phyloP scores from a whole-genome alignment of 2,113 vertebrate genomes.

The Chaetorhynchus papuensis region DNA sequence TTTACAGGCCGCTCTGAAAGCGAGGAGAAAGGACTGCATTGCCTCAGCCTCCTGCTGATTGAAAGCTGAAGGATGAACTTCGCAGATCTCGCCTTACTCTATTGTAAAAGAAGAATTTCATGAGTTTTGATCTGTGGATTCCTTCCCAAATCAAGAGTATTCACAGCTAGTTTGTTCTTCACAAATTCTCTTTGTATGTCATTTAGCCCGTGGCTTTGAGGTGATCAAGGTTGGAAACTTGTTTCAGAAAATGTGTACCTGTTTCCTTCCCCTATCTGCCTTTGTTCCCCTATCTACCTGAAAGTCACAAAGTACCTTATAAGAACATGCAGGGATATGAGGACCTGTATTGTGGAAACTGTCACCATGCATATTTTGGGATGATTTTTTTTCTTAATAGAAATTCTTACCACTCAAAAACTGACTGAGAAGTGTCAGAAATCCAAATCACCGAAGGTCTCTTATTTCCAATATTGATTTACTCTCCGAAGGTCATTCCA shows the following conservation, averaged over 20 bases:
- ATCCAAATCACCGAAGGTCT: constrained; percentile 17
- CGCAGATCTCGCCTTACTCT: background rate
- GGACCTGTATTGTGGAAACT: background rate
- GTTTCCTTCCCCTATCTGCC: background rate
- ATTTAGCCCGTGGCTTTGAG: background rate
- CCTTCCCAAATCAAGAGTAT: background rate
- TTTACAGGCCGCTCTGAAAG: background rate
- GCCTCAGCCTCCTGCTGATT: background rate
- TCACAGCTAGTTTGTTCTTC: background rate
- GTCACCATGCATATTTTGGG: background rate
- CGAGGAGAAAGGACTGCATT: background rate
- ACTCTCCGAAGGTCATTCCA: constrained; percentile 44
- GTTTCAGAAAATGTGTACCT: background rate
- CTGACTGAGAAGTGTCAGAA: constrained; percentile 37
- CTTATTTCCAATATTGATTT: constrained; percentile 54
- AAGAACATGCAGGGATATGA: background rate
- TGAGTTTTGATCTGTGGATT: background rate
- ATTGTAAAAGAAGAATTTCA: background rate
- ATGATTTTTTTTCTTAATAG: constrained; percentile 4
- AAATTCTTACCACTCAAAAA: constrained; percentile 32
- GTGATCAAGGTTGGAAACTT: background rate
- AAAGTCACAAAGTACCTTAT: background rate
- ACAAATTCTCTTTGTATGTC: background rate
- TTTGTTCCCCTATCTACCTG: background rate
- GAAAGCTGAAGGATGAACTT: background rate